Evolutionary conservation across 2,888 invertebrate species (phyloP).

Genomic region (Geophilus truncorum): DNA sequence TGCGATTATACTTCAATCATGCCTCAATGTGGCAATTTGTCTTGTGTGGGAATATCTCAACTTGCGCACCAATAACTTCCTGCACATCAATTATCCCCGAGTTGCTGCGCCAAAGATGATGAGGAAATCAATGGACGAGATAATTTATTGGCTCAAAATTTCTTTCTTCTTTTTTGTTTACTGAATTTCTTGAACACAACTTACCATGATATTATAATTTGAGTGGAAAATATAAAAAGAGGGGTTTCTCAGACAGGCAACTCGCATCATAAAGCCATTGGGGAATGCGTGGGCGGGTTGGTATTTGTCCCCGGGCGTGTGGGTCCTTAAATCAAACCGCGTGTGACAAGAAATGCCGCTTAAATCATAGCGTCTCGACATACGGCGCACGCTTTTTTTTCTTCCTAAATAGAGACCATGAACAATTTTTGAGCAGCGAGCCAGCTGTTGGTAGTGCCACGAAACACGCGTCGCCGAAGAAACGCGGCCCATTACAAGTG

Average conservation of each 20-base stretch:
- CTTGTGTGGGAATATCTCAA: not conserved
- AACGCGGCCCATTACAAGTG: not conserved
- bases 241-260: not conserved
- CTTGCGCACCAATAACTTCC: not conserved
- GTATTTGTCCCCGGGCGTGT: not conserved
- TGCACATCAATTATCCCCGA: not conserved
- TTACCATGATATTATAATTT: not conserved
- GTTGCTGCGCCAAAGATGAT: not conserved
- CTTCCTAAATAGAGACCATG: not conserved
- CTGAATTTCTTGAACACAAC: not conserved
- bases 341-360: not conserved
- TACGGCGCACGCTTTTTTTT: not conserved
- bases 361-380: not conserved
- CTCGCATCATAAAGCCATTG: not conserved
- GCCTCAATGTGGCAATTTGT: not conserved
- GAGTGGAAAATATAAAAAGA: not conserved
- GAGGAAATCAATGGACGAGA: not conserved
- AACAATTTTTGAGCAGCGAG: not conserved
- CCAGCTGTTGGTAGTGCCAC: not conserved
- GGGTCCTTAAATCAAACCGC: not conserved
- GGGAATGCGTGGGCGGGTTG: not conserved
- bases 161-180: not conserved
- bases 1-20: not conserved
- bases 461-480: not conserved
- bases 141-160: not conserved